Base-by-base conservation (phyloP, 1,140 invertebrate species). In the Acromyrmex charruanus region DNA sequence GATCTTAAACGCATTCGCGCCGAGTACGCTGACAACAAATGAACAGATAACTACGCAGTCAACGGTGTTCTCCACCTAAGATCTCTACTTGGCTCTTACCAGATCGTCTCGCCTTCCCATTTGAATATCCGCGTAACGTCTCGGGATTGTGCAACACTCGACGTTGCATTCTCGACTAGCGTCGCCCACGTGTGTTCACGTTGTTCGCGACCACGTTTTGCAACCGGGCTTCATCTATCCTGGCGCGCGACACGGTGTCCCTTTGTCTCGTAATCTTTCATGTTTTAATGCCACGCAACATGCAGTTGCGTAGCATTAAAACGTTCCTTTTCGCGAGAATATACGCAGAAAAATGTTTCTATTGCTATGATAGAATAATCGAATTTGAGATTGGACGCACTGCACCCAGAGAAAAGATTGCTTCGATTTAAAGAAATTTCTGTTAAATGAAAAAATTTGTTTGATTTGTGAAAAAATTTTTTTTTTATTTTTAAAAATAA, bases 141-240 rank as follows among this genome's bases (percentile, higher is more conserved):
- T 21, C 5, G 39, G 66, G 44, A 69, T 69, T 69, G 66, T 51
- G 66, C 66, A 69, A 69, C 66, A 21, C 65, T 44, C 65, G 10
- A 39, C 65, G 65, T 9, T 68, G 35, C 58, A 53, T 10, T 68
- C 63, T 77, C 59, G 55, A 63, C 72, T 59, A 49, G 35, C 89
- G 65, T 58, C 89, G 85, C 89, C 89, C 77, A 90, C 89, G 89
- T 85, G 89, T 85, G 74, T 74, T 66, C 63, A 86, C 35, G 9
- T 44, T 0, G 39, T 44, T 44, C 89, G n/a, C 18, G 53, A 51
- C 49, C 53, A 55, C 16, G 85, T 90, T 90, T 89, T 75, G 89
- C 79, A 89, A 90, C 75, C 77, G 53, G 85, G 85, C 89, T 90
- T 89, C 87, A 89, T 90, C 88, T 90, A 79, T 14, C 25, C 53